Conservation (phyloP, 2,888 invertebrate species). For the Temnothorax unifasciatus region DNA sequence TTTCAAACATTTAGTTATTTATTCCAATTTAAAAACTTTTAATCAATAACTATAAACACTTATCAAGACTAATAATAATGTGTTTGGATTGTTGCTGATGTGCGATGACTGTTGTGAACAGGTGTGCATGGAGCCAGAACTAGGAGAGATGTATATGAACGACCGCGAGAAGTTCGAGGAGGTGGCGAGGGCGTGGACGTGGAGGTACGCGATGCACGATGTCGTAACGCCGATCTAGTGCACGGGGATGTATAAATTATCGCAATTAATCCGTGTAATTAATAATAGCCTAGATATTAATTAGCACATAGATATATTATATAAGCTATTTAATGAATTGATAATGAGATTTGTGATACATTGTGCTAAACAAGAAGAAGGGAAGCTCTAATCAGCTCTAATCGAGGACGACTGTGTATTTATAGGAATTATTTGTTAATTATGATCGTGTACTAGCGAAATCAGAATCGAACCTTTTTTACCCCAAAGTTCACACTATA, state of each 20-base stretch:
- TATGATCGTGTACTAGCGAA: constrained; percentile 6
- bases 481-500: constrained; percentile 25
- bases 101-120: constrained; percentile 78
- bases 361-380: constrained; percentile 19
- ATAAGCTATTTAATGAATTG: constrained; percentile 40
- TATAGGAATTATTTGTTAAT: constrained; percentile 38
- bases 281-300: neutral
- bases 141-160: constrained; percentile 92
- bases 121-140: constrained; percentile 96
- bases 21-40: neutral
- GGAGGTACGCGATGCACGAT: constrained; percentile 96
- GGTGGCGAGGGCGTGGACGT: constrained; percentile 95
- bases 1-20: neutral
- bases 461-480: constrained; percentile 26
- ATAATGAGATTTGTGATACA: constrained; percentile 42
- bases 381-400: constrained; percentile 1
- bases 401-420: neutral
- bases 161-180: constrained; percentile 92
- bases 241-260: constrained; percentile 5
- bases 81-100: constrained; percentile 26
- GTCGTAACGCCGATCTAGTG: constrained; percentile 84
- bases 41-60: neutral
- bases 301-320: neutral
- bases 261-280: constrained; percentile 22
- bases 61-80: neutral